A percentile compares a stretch with the other conserved stretches of the same genome.
Conservation (phyloP, 2,113 vertebrate genomes). For the Phycodurus eques region DNA sequence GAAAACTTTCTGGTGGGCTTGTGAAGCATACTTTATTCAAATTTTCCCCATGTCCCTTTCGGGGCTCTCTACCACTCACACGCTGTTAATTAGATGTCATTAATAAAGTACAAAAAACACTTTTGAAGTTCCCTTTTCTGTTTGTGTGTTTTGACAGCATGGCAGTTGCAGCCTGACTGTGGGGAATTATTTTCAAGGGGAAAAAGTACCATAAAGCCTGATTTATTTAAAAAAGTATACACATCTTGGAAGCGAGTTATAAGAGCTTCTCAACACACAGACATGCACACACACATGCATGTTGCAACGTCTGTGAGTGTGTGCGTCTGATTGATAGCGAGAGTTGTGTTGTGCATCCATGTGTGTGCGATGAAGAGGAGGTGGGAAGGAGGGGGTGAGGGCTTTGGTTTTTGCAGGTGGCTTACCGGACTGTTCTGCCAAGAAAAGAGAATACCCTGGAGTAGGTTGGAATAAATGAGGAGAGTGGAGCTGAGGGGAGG, state of each 20-base stretch:
- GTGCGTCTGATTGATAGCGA: slow-evolving; percentile 48
- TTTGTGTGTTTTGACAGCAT: slow-evolving; percentile 31
- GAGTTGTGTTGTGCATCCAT: slow-evolving; percentile 32
- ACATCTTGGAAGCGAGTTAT: slow-evolving; percentile 53
- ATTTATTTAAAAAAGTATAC: slow-evolving; percentile 39
- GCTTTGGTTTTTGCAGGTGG: slow-evolving; percentile 70
- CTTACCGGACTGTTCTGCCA: slow-evolving; percentile 69
- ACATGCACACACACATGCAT: slow-evolving; percentile 17
- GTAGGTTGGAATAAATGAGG: slow-evolving; percentile 70
- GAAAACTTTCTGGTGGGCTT: too few species aligned
- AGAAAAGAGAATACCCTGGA: slow-evolving; percentile 71
- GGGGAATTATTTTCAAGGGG: slow-evolving; percentile 19
- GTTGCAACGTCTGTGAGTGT: slow-evolving; percentile 38
- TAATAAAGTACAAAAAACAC: background rate
- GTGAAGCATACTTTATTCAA: too few species aligned
- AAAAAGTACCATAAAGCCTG: slow-evolving; percentile 28
- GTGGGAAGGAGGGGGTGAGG: slow-evolving; percentile 1
- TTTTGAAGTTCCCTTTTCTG: background rate
- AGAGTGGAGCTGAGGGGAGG: slow-evolving; percentile 41
- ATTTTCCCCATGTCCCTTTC: too few species aligned
- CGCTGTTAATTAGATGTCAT: background rate
- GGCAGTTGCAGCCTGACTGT: slow-evolving; percentile 32
- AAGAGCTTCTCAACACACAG: slow-evolving; percentile 28
- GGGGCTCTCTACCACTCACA: too few species aligned
- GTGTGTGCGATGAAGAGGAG: slow-evolving; percentile 39